These are phyloP conservation scores for Drosophila leonis DNA, from an alignment of 2,888 invertebrate genomes.

Conservation along the genomic window DNA sequence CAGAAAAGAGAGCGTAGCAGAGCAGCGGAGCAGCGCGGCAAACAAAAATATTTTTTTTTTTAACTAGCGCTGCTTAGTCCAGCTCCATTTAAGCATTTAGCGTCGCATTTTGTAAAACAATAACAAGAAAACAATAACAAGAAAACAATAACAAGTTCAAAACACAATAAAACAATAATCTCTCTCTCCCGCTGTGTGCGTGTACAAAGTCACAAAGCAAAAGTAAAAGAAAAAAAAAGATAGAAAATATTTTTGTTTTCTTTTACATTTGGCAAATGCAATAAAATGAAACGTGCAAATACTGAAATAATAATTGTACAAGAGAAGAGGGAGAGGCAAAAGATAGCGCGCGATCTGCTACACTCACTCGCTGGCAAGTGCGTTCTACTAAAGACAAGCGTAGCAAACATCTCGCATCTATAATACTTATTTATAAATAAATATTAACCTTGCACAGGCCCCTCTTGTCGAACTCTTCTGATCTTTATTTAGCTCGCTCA, in stretches of 20 bases:
- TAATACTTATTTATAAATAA: conserved; percentile 70
- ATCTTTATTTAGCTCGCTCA: conserved; percentile 7
- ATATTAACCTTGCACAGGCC: conserved; percentile 63
- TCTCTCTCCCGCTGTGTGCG: not conserved
- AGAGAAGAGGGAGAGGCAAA: not conserved
- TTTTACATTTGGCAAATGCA: conserved; percentile 42
- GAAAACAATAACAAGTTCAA: conserved; percentile 18
- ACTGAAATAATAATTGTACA: conserved; percentile 53
- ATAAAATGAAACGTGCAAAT: conserved; percentile 63
- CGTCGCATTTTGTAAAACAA: conserved; percentile 63
- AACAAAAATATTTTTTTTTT: conserved; percentile 31
- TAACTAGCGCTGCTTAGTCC: conserved; percentile 63
- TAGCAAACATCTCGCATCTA: conserved; percentile 37
- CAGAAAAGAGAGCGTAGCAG: not conserved
- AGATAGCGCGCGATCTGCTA: not conserved
- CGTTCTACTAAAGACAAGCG: conserved; percentile 12
- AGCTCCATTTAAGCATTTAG: conserved; percentile 25
- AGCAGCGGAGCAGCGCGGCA: not conserved
- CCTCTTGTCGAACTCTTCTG: conserved; percentile 13
- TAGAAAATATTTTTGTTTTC: conserved; percentile 42
- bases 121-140: conserved; percentile 20
- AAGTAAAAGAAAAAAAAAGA: conserved; percentile 23
- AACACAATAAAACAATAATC: conserved; percentile 12
- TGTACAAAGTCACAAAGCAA: not conserved
- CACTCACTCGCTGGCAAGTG: not conserved